Base-by-base conservation (phyloP, 2,113 vertebrate genomes). In the Isurus oxyrinchus region DNA sequence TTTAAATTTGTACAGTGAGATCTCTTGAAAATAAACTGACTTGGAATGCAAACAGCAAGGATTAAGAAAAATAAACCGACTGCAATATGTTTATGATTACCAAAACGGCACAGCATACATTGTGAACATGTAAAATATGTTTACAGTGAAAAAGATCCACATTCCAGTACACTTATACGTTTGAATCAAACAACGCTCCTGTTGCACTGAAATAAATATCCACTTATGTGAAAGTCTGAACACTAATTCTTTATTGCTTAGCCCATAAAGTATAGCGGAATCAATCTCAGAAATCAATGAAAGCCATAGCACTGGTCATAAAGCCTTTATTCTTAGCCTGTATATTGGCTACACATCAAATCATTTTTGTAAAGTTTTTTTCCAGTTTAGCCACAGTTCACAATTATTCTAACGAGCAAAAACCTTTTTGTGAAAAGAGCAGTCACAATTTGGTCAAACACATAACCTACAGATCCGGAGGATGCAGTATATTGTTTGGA, bases 1-100 rank as follows among this genome's bases (percentile, higher is more conserved):
- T 72, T 95, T 49, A 95, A 25, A 23, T 95, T 95, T 72, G 25
- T 55, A 53, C 94, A 95, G 94, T 49, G 63, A 95, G 27, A 72
- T 53, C 44, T 72, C 67, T 61, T 72, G 44, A 95, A 95, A 95
- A 95, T 95, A 95, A 66, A 67, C n/a, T 44, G 21, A 72, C 1
- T 53, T 95, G 25, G 44, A 95, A 53, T 95, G 8, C 94, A 72
- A 61, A 95, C 67, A 95, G 66, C 44, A 55, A 13, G 44, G 67
- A 95, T 72, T 72, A 69, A 95, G 8, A 69, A 63, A 49, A 49
- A 95, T 67, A 72, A 95, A 95, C 23, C 55, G 25, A 44, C 63
- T 31, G 66, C 40, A 53, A 72, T 95, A 49, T 59, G 88, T 84
- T 91, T 91, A 72, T 53, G 27, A 95, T 72, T 69, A 72, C 10